Percentiles rank a stretch among this genome's conserved stretches.
These are phyloP conservation scores for Odocoileus hemionus DNA, from an alignment of 2,113 vertebrate genomes.

Conservation along the genomic window DNA sequence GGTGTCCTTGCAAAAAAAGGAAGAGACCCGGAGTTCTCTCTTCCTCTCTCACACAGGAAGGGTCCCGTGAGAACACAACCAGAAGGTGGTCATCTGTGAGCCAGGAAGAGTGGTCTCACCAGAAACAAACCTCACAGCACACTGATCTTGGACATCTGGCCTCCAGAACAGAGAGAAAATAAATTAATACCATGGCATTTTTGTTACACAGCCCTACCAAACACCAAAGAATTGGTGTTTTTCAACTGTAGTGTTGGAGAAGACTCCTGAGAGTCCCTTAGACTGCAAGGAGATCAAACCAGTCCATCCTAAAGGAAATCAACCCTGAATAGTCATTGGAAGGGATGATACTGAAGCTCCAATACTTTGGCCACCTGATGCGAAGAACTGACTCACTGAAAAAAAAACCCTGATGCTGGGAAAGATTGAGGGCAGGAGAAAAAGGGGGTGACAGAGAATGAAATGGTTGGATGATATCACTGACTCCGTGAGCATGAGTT, in stretches of 20 bases:
- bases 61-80: too few relatives aligned
- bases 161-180: background rate
- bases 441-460: background rate
- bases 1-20: background rate
- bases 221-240: background rate
- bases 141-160: too few relatives aligned
- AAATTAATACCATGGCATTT: too few relatives aligned
- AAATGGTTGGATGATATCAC: background rate
- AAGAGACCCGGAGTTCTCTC: background rate
- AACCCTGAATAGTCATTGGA: background rate
- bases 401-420: background rate
- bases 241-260: background rate
- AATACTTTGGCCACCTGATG: background rate
- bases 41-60: background rate
- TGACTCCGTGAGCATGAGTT: background rate
- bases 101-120: background rate
- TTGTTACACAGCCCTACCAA: background rate
- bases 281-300: background rate
- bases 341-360: background rate
- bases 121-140: background rate
- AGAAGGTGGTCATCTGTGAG: fast-evolving
- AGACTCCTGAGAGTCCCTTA: background rate
- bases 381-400: background rate
- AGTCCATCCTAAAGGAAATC: background rate
- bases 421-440: background rate